Base-by-base conservation (phyloP, 2,888 invertebrate genomes). In the Platycheirus albimanus region DNA sequence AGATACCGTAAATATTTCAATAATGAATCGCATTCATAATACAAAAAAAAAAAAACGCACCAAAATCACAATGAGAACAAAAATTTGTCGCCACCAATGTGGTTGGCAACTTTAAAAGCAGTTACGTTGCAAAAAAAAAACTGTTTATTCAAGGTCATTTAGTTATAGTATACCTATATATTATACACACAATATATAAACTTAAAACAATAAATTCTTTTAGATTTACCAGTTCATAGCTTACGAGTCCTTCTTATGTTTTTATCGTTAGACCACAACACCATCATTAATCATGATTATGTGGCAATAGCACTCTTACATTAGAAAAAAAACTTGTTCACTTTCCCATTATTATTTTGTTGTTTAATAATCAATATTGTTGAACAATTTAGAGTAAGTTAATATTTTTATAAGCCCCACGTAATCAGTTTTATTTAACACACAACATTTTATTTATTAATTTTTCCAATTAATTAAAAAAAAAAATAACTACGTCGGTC, bases 381-480 rank as follows among this genome's bases (percentile, higher is more conserved):
- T 38, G 19, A n/a, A 13, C n/a, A n/a, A n/a, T n/a, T n/a, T n/a
- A n/a, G n/a, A n/a, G n/a, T n/a, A n/a, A n/a, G n/a, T n/a, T n/a
- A 13, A 24, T 36, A 47, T 66, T 67, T n/a, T n/a, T n/a, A n/a
- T 49, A 51, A 47, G 47, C 47, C 69, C 17, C 83, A 83, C 78
- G 72, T 72, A 78, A 69, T 69, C 49, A n/a, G 15, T 74, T n/a
- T n/a, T 69, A 49, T 54, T 20, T 56, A 74, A 11, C 61, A 61
- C 61, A 67, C 13, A 41, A 28, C 11, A 63, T 54, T 36, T 30
- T 71, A 64, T 61, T 51, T 49, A 54, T 64, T 76, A 71, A 47
- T 67, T 78, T 79, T 52, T 56, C 66, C 72, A 63, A 72, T 77
- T 71, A 78, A 51, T 76, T n/a, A n/a, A n/a, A n/a, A n/a, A n/a